A percentile compares a stretch with the other conserved stretches of the same genome.
These are phyloP conservation scores for Cheilosia scutellata DNA, from an alignment of 2,888 invertebrate genomes.

Conservation along the genomic window DNA sequence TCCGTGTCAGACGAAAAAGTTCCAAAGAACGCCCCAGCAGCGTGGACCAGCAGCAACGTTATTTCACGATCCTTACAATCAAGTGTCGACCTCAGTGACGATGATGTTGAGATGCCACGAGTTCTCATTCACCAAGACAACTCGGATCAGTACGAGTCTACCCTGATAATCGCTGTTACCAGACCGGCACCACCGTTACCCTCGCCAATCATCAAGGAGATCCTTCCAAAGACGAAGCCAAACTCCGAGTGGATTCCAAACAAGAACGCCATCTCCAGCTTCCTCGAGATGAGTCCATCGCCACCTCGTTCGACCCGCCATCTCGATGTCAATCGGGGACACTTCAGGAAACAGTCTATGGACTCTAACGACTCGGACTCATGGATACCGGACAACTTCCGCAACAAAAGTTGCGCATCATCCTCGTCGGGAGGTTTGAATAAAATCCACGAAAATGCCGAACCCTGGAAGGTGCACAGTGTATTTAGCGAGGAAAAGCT, in stretches of 20 bases:
- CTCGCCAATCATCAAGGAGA: conserved; percentile 57
- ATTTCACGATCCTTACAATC: conserved; percentile 78
- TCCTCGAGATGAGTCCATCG: conserved; percentile 77
- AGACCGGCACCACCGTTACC: conserved; percentile 78
- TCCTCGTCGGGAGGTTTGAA: conserved; percentile 74
- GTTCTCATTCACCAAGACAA: conserved; percentile 82
- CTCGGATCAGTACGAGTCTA: conserved; percentile 81
- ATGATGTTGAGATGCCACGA: conserved; percentile 78
- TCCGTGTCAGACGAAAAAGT: conserved; percentile 53
- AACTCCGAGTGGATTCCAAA: conserved; percentile 79
- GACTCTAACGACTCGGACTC: conserved; percentile 79
- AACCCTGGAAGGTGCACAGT: conserved; percentile 78
- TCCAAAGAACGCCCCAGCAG: conserved; percentile 70
- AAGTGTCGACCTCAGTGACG: not conserved
- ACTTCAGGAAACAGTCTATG: conserved; percentile 77
- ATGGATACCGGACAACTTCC: conserved; percentile 78
- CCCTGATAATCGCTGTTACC: conserved; percentile 81
- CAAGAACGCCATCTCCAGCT: conserved; percentile 78
- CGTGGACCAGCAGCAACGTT: conserved; percentile 81
- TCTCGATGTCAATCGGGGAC: conserved; percentile 59
- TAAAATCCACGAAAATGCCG: conserved; percentile 76
- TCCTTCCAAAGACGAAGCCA: conserved; percentile 56
- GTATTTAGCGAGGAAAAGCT: conserved; percentile 73
- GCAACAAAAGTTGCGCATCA: conserved; percentile 61
- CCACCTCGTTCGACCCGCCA: conserved; percentile 21